Evolutionary conservation across 1,140 invertebrate genomes (phyloP).

Genomic region (Caerostris darwini): DNA sequence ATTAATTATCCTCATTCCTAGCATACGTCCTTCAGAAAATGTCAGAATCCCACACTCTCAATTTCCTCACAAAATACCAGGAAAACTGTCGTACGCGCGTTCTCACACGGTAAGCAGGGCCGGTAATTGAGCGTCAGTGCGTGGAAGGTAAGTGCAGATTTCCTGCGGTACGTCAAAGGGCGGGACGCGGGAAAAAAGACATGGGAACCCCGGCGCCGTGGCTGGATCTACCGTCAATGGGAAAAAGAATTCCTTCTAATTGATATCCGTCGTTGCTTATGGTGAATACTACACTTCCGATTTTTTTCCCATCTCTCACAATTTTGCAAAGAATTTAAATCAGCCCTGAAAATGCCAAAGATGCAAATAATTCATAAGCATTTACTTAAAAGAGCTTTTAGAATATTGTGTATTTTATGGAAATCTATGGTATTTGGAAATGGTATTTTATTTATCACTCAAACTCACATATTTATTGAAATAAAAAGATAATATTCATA

Average conservation of each 20-base stretch:
- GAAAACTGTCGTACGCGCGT: neutral
- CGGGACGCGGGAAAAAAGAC: neutral
- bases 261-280: neutral
- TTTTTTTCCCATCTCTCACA: neutral
- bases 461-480: no score
- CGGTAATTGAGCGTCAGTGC: slow-evolving; percentile 25
- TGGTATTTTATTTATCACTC: no score
- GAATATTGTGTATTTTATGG: no score
- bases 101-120: neutral
- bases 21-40: no score
- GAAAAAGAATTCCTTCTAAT: slow-evolving; percentile 19
- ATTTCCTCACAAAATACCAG: neutral
- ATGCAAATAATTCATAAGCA: no score
- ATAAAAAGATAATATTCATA: no score
- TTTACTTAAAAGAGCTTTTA: no score
- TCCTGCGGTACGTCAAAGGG: slow-evolving; percentile 7
- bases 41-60: no score
- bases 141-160: slow-evolving; percentile 14
- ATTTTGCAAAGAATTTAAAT: no score
- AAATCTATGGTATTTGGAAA: no score
- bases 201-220: neutral
- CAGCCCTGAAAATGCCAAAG: no score
- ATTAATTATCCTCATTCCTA: no score
- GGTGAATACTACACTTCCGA: neutral
- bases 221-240: neutral